Percentiles rank a stretch among this genome's conserved stretches.
Conservation (phyloP, 1,140 invertebrate genomes). For the Homalodisca vitripennis region DNA sequence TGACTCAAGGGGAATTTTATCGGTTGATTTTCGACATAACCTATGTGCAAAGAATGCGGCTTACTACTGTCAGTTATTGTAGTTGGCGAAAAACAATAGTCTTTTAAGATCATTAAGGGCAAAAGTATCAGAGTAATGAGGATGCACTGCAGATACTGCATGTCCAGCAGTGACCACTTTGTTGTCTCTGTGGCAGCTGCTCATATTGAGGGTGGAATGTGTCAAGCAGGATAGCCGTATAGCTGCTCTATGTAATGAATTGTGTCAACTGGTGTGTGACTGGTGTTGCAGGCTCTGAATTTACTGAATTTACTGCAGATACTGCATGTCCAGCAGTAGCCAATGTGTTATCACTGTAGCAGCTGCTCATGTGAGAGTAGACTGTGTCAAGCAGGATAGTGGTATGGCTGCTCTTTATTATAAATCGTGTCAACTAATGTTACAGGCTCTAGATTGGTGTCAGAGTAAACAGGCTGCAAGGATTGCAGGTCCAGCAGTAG, state of each 20-base stretch:
- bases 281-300: too few species aligned
- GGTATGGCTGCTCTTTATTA: neutral
- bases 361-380: conserved; percentile 29
- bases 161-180: conserved; percentile 31
- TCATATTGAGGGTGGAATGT: conserved; percentile 30
- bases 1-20: too few species aligned
- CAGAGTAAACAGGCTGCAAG: conserved; percentile 16
- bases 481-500: conserved; percentile 32
- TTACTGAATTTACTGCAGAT: too few species aligned
- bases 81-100: too few species aligned
- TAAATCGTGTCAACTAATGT: neutral
- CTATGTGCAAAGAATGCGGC: too few species aligned
- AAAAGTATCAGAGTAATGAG: too few species aligned
- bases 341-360: conserved; percentile 31
- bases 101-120: too few species aligned
- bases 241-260: neutral
- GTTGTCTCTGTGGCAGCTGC: conserved; percentile 32
- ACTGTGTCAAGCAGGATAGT: conserved; percentile 17
- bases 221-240: conserved; percentile 10
- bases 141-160: conserved; percentile 26
- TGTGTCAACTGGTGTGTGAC: conserved; percentile 2
- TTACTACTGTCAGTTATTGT: too few species aligned
- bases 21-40: too few species aligned
- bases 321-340: conserved; percentile 32
- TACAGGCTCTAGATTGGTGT: conserved; percentile 29